Conservation (phyloP, 2,113 vertebrate species). For the Limnothrissa miodon region DNA sequence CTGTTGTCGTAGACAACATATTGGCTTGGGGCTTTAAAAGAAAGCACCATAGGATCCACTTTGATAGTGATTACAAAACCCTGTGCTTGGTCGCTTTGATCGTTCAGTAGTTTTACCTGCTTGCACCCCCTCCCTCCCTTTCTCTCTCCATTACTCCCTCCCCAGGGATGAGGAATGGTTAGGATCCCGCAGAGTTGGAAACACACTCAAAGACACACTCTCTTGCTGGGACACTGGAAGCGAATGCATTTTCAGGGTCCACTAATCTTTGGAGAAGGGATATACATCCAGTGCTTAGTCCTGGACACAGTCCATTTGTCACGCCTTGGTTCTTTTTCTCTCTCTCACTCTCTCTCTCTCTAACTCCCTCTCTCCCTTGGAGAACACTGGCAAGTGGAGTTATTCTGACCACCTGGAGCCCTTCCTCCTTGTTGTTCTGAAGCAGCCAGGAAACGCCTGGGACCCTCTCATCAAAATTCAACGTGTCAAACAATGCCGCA, state of each 20-base stretch:
- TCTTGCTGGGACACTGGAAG: neutral
- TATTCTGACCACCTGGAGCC: neutral
- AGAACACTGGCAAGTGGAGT: neutral
- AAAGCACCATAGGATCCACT: neutral
- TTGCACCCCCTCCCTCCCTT: neutral
- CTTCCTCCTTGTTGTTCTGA: conserved; percentile 33
- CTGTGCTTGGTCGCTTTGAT: neutral
- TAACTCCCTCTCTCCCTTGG: neutral
- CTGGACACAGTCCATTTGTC: conserved; percentile 17
- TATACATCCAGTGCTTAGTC: neutral
- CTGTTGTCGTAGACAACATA: neutral
- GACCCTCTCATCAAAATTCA: conserved; percentile 4
- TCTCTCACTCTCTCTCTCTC: conserved; percentile 14
- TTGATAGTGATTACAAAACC: conserved; percentile 7
- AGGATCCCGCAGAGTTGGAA: neutral
- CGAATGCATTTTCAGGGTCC: conserved; percentile 38
- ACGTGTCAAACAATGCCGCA: neutral
- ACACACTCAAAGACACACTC: conserved; percentile 20
- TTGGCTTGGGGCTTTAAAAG: neutral
- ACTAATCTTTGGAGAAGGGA: conserved; percentile 51
- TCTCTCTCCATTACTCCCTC: too few species aligned
- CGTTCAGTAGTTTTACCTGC: neutral
- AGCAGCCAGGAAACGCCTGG: conserved; percentile 5
- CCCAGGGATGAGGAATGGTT: neutral
- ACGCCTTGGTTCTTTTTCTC: neutral